Conservation (phyloP, 2,113 vertebrate species). For the Petaurus breviceps region DNA sequence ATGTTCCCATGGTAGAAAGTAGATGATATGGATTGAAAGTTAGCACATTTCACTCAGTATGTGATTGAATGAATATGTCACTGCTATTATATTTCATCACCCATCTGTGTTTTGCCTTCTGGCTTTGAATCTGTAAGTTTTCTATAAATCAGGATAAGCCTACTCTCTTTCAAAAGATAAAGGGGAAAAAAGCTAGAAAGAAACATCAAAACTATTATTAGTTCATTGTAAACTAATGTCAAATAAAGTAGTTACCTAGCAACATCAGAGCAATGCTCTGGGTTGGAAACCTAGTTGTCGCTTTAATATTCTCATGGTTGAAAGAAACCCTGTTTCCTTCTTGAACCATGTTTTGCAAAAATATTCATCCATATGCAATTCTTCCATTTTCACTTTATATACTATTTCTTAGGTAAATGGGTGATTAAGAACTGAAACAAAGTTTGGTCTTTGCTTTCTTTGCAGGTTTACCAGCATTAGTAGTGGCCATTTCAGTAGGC, state of each 20-base stretch:
- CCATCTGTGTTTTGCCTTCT: slow-evolving; percentile 62
- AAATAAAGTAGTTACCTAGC: slow-evolving; percentile 89
- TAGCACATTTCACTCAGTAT: slow-evolving; percentile 8
- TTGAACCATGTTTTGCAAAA: slow-evolving; percentile 55
- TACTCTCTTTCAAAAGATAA: not conserved
- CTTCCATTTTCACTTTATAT: slow-evolving; percentile 7
- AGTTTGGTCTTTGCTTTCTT: slow-evolving; percentile 75
- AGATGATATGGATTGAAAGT: slow-evolving; percentile 46
- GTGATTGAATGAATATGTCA: slow-evolving; percentile 34
- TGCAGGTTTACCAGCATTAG: slow-evolving; percentile 96
- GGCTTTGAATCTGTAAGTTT: slow-evolving; percentile 66
- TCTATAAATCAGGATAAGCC: slow-evolving; percentile 49
- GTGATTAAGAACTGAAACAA: not conserved
- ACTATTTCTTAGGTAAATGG: slow-evolving; percentile 44
- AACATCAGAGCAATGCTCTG: slow-evolving; percentile 79
- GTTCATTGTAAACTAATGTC: slow-evolving; percentile 85
- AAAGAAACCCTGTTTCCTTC: slow-evolving; percentile 37
- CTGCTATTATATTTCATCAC: slow-evolving; percentile 42
- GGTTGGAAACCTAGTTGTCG: slow-evolving; percentile 69
- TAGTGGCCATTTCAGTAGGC: slow-evolving; percentile 98
- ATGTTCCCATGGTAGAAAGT: slow-evolving; percentile 7
- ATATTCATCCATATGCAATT: slow-evolving; percentile 54
- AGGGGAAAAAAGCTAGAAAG: slow-evolving; percentile 55
- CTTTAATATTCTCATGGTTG: slow-evolving; percentile 35
- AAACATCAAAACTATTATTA: slow-evolving; percentile 76